Base-by-base conservation (phyloP, 2,888 invertebrate species). In the Aplocera efformata region DNA sequence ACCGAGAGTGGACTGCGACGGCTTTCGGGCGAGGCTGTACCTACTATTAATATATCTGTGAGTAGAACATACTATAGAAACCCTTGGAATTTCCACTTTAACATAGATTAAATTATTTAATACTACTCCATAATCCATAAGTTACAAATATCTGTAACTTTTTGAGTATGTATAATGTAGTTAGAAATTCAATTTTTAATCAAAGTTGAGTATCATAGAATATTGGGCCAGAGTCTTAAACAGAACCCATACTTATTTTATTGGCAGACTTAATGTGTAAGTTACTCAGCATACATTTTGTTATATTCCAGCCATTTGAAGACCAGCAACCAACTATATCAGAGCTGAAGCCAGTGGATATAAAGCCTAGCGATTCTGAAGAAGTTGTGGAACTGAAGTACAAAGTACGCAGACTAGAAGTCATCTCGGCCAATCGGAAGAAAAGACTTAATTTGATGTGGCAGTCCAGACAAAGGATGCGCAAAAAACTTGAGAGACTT, bases 21-120 rank as follows among this genome's bases (percentile, higher is more conserved):
- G 17, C 45, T 84, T n/a, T 69, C 69, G 0, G 27, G 61, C 1
- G 63, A 73, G 23, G 79, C 84, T 23, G 59, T 80, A 1, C 84
- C 84, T 1, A 52, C 62, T 36, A 70, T 79, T 28, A 83, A 83
- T 58, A 83, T 83, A 44, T 82, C 80, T 51, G 84, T 83, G 48
- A 75, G 81, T 50, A 32, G 5, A n/a, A n/a, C n/a, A n/a, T n/a
- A n/a, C n/a, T n/a, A n/a, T n/a, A n/a, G n/a, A n/a, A n/a, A n/a
- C n/a, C n/a, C n/a, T n/a, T n/a, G n/a, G n/a, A n/a, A n/a, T n/a
- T n/a, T n/a, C n/a, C n/a, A n/a, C n/a, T n/a, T n/a, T n/a, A n/a
- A n/a, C n/a, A n/a, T n/a, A n/a, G n/a, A n/a, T n/a, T n/a, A n/a
- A n/a, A n/a, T n/a, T n/a, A n/a, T n/a, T n/a, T n/a, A n/a, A n/a